Evolutionary conservation across 2,113 vertebrate genomes (phyloP).

Genomic region (Leptosomus discolor): DNA sequence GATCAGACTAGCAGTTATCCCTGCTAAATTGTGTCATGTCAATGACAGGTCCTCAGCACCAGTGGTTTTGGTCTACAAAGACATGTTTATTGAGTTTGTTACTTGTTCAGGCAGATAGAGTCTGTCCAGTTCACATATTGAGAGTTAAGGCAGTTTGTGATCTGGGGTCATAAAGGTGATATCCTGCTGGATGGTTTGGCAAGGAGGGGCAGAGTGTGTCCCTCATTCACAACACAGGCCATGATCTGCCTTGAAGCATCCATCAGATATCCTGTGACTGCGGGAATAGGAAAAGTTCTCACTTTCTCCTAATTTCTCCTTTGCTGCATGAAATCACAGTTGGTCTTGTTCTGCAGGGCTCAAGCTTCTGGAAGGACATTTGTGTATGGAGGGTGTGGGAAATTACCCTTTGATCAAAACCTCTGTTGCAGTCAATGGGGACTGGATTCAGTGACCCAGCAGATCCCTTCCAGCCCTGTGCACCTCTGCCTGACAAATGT

Average conservation of each 20-base stretch:
- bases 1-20: neutral
- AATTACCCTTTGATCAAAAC: neutral
- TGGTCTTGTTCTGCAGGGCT: neutral
- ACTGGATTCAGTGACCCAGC: neutral
- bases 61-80: neutral
- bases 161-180: neutral
- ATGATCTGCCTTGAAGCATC: neutral
- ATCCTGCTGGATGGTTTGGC: neutral
- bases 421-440: neutral
- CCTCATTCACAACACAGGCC: neutral
- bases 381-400: neutral
- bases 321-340: rapidly evolving
- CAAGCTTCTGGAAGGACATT: neutral
- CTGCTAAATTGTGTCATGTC: neutral
- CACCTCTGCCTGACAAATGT: neutral
- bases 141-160: neutral
- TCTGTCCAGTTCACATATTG: neutral
- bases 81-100: neutral
- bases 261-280: neutral
- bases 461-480: neutral
- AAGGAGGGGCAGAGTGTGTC: neutral
- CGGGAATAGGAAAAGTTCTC: rapidly evolving
- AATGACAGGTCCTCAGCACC: neutral
- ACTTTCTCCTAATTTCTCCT: neutral
- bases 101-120: neutral